Percentiles rank a stretch among this genome's conserved stretches.
phyloP scores from a whole-genome alignment of 2,797 vertebrate genomes.

The Chelon labrosus region DNA sequence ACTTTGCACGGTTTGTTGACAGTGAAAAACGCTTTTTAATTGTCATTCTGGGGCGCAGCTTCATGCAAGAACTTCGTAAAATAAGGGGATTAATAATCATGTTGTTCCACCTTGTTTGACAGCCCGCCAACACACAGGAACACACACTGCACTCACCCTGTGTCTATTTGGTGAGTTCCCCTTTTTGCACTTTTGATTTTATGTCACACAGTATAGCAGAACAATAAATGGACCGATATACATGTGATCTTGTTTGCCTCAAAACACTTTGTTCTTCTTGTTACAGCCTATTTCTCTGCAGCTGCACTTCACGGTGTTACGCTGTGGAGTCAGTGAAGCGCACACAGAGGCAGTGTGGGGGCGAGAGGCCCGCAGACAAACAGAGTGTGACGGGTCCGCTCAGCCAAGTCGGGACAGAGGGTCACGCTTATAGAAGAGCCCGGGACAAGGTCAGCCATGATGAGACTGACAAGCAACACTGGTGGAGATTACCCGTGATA shows the following conservation, averaged over 20 bases:
- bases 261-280: neutral
- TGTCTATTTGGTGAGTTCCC: no score
- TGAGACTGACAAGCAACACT: slow-evolving; percentile 65
- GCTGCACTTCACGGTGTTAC: slow-evolving; percentile 12
- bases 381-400: slow-evolving; percentile 63
- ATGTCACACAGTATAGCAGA: neutral
- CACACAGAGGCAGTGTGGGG: slow-evolving; percentile 27
- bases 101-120: no score
- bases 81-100: no score
- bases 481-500: slow-evolving; percentile 66
- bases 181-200: neutral
- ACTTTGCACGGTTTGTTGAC: neutral
- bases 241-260: slow-evolving; percentile 1
- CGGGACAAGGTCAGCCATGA: slow-evolving; percentile 73
- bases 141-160: neutral
- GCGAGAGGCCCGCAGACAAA: slow-evolving; percentile 48
- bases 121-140: neutral
- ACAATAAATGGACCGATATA: slow-evolving; percentile 4
- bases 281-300: slow-evolving; percentile 18
- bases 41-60: no score
- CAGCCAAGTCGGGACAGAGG: slow-evolving; percentile 60
- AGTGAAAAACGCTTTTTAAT: neutral
- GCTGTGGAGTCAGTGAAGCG: slow-evolving; percentile 24
- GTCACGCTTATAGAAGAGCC: slow-evolving; percentile 60
- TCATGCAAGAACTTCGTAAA: no score